Conservation (phyloP, 2,888 invertebrate species). For the Carcina quercana region DNA sequence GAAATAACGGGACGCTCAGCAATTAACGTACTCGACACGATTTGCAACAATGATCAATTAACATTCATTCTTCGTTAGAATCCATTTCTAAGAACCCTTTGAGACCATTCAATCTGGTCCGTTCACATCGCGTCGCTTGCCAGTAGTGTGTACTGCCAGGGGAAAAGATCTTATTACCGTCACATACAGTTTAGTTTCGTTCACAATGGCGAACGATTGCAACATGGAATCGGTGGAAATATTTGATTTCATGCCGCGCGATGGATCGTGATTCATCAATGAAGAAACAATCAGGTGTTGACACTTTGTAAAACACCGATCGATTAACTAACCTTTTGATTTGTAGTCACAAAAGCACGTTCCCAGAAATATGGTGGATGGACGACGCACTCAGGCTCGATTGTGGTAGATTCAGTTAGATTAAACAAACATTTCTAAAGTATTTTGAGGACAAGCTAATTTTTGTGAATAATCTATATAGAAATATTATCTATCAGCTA, state of each 20-base stretch:
- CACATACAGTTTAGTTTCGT: not conserved
- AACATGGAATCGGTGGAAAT: conserved; percentile 8
- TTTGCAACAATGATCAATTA: conserved; percentile 14
- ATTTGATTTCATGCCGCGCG: conserved; percentile 9
- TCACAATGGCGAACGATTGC: conserved; percentile 3
- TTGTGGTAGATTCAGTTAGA: too few relatives aligned
- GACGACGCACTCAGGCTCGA: too few relatives aligned
- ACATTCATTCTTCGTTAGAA: conserved; percentile 13
- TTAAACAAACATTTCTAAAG: too few relatives aligned
- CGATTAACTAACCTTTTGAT: too few relatives aligned
- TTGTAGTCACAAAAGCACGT: too few relatives aligned
- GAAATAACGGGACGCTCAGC: not conserved
- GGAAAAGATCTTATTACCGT: not conserved
- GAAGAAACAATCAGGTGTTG: not conserved
- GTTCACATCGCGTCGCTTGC: conserved; percentile 10
- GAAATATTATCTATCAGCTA: too few relatives aligned
- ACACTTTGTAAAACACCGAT: too few relatives aligned
- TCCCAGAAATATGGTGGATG: too few relatives aligned
- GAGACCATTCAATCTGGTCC: conserved; percentile 11
- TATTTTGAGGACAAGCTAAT: too few relatives aligned
- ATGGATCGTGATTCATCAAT: conserved; percentile 8
- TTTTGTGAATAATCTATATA: too few relatives aligned
- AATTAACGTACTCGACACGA: conserved; percentile 7
- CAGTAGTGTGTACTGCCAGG: not conserved
- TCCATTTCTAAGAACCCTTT: conserved; percentile 13